phyloP scores from a whole-genome alignment of 2,113 vertebrate species.

The Apodemus speciosus region DNA sequence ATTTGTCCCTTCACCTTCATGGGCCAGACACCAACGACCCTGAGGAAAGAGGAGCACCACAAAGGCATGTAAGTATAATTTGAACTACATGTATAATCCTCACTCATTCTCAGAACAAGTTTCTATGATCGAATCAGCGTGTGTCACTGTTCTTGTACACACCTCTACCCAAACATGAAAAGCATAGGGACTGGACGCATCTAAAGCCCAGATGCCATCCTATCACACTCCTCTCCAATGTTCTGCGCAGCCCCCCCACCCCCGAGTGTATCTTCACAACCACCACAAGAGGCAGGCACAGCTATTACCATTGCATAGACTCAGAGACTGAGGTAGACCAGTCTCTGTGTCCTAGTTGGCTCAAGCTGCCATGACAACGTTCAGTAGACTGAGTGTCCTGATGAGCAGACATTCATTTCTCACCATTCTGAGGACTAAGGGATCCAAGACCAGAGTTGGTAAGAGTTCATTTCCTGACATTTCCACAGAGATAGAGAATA shows the following conservation, averaged over 20 bases:
- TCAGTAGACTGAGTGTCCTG: neutral
- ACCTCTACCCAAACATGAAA: neutral
- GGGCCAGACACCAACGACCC: no score
- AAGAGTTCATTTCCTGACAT: neutral
- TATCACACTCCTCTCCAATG: neutral
- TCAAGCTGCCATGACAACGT: neutral
- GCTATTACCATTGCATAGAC: neutral
- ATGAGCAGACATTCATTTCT: neutral
- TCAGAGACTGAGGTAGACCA: neutral
- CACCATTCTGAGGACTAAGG: neutral
- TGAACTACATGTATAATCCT: neutral
- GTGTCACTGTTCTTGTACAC: neutral
- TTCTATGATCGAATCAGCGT: neutral
- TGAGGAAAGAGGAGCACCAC: no score
- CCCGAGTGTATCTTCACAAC: neutral
- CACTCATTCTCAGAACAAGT: neutral
- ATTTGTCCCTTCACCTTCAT: no score
- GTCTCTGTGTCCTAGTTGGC: neutral
- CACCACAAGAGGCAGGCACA: neutral
- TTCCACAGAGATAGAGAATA: neutral
- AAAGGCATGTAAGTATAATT: neutral
- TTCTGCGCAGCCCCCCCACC: neutral
- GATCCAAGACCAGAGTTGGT: neutral
- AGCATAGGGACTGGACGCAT: neutral
- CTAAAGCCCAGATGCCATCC: neutral